These are phyloP conservation scores for Bruchidius siliquastri DNA, from an alignment of 2,888 invertebrate species.

Conservation along the genomic window DNA sequence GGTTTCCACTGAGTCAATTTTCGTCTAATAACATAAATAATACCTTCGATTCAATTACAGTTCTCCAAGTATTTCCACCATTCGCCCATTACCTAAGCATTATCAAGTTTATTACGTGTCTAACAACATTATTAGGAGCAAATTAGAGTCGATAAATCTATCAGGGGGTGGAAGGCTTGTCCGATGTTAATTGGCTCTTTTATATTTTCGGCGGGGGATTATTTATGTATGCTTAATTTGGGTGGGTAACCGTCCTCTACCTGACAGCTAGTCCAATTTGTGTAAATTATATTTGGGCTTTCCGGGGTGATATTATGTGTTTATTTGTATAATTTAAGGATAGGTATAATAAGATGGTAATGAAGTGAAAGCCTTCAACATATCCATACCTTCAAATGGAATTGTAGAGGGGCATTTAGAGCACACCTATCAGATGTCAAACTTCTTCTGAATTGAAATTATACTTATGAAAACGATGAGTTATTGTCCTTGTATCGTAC, in stretches of 20 bases:
- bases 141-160: background rate
- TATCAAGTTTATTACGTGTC: background rate
- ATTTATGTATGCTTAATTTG: background rate
- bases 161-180: background rate
- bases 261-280: background rate
- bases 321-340: too few relatives aligned
- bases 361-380: too few relatives aligned
- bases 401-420: too few relatives aligned
- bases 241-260: background rate
- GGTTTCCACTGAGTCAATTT: background rate
- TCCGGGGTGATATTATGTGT: too few relatives aligned
- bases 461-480: too few relatives aligned
- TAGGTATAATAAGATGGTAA: too few relatives aligned
- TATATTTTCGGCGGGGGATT: background rate
- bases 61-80: background rate
- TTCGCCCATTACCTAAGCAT: background rate
- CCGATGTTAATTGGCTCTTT: background rate
- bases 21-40: background rate
- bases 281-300: background rate
- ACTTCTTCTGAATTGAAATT: too few relatives aligned
- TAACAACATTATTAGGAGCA: background rate
- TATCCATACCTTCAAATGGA: too few relatives aligned
- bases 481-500: too few relatives aligned
- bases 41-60: background rate
- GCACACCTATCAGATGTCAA: too few relatives aligned